These are phyloP conservation scores for Drosophila nigrodunni DNA, from an alignment of 1,140 invertebrate species.

Conservation along the genomic window DNA sequence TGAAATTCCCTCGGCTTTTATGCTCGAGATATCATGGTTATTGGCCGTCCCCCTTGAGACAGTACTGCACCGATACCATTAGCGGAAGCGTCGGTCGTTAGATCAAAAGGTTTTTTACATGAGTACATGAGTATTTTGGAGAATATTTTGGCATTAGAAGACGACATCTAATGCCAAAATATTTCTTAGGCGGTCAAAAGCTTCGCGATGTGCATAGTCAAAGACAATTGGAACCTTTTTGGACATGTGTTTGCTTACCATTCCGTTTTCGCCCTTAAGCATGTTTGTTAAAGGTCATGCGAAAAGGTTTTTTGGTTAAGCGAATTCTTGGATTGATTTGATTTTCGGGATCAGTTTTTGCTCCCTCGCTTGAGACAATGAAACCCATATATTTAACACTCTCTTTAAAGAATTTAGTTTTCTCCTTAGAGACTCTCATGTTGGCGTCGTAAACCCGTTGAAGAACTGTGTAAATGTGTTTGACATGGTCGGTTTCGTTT, in stretches of 20 bases:
- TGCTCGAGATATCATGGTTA: slow-evolving; percentile 42
- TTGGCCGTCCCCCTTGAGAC: slow-evolving; percentile 12
- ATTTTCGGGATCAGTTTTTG: slow-evolving; percentile 10
- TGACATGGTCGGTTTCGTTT: slow-evolving; percentile 19
- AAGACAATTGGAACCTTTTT: slow-evolving; percentile 20
- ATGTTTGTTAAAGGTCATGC: background rate
- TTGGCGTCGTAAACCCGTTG: background rate
- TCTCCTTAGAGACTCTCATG: slow-evolving; percentile 3
- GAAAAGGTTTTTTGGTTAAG: background rate
- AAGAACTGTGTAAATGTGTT: slow-evolving; percentile 6
- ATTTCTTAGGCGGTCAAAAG: slow-evolving; percentile 10
- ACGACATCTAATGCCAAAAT: slow-evolving; percentile 40
- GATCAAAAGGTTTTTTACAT: too few species aligned
- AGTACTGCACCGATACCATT: background rate
- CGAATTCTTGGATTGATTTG: background rate
- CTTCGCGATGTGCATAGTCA: background rate
- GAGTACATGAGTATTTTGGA: too few species aligned
- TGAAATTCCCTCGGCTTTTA: slow-evolving; percentile 69
- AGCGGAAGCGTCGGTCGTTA: too few species aligned
- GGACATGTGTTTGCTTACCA: background rate
- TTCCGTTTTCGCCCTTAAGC: slow-evolving; percentile 7
- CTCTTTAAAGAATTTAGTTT: background rate
- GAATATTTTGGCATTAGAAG: too few species aligned
- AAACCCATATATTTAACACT: slow-evolving; percentile 2
- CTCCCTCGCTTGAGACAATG: background rate